A percentile compares a stretch with the other conserved stretches of the same genome.
Conservation (phyloP, 2,113 vertebrate species). For the Prolemur simus region DNA sequence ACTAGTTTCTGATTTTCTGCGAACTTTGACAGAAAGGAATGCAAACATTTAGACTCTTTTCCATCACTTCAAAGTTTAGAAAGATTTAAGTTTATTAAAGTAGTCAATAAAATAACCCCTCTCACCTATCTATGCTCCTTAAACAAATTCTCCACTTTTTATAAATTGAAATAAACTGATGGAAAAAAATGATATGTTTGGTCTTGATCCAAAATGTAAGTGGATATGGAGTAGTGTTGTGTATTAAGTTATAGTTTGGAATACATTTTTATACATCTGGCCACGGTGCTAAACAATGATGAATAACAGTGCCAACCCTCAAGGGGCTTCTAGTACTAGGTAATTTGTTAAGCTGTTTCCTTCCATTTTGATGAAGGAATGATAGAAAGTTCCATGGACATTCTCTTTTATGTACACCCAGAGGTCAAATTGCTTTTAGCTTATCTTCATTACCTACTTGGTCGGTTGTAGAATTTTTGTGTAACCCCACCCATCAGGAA, state of each 20-base stretch:
- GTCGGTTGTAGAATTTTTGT: background rate
- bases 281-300: background rate
- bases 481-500: background rate
- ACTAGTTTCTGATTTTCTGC: background rate
- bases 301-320: background rate
- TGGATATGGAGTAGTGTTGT: background rate
- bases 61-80: background rate
- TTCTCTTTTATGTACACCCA: background rate
- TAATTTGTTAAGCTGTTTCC: background rate
- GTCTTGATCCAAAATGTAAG: background rate
- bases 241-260: background rate
- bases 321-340: background rate
- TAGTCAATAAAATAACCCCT: background rate
- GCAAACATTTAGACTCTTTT: background rate
- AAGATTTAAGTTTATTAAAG: background rate
- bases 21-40: background rate
- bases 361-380: background rate
- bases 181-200: conserved; percentile 5
- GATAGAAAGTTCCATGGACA: background rate
- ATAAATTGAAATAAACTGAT: background rate
- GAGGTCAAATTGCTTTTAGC: background rate
- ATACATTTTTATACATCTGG: background rate
- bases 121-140: background rate
- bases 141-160: background rate
- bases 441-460: background rate